Evolutionary conservation across 37 sponge, comb jelly and placozoan species (phyloP).

Genomic region (Chondrosia reniformis): DNA sequence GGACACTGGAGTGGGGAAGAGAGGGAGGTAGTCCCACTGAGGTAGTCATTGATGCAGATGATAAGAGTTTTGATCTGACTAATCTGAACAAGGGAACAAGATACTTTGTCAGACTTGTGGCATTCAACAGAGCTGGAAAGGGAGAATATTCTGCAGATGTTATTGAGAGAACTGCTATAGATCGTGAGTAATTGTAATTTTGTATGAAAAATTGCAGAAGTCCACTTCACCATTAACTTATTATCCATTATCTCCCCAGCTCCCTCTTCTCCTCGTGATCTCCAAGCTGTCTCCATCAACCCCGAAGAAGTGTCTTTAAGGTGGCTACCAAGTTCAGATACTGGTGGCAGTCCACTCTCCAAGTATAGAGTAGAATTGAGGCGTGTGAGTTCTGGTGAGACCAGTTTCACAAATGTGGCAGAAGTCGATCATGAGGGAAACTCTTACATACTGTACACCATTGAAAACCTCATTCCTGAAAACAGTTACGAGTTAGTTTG

Average conservation of each 20-base stretch:
- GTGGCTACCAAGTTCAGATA: slow-evolving; percentile 3
- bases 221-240: not conserved
- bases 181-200: slow-evolving; percentile 22
- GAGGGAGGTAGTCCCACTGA: not conserved
- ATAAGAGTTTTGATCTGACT: not conserved
- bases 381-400: not conserved
- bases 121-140: not conserved
- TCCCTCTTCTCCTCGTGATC: not conserved
- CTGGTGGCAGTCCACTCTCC: not conserved
- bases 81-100: not conserved
- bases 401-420: not conserved
- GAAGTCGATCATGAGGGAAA: not conserved
- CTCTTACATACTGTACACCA: not conserved
- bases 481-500: not conserved
- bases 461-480: not conserved
- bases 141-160: not conserved
- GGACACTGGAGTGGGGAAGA: slow-evolving; percentile 1
- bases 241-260: slow-evolving; percentile 1
- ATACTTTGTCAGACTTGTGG: not conserved
- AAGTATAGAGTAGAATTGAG: not conserved
- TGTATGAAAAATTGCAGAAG: not conserved
- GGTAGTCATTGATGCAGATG: not conserved
- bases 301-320: too few relatives aligned
- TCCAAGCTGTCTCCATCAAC: too few relatives aligned
- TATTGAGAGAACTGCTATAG: not conserved